phyloP scores from a whole-genome alignment of 2,888 invertebrate genomes.

The Eumerus sabulonum region DNA sequence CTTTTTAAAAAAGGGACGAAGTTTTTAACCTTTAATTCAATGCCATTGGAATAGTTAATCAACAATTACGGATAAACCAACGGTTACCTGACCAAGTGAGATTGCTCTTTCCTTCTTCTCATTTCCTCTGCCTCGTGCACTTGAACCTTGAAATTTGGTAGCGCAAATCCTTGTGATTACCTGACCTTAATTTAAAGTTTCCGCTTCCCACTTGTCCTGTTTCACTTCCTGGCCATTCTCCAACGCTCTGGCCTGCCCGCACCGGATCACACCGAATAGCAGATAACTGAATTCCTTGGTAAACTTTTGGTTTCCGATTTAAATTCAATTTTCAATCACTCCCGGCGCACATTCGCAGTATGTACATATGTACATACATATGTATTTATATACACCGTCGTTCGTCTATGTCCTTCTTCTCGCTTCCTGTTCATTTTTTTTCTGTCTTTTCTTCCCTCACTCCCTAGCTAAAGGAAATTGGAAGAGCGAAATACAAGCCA shows the following conservation, averaged over 20 bases:
- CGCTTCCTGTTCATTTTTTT: too few species aligned
- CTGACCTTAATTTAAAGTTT: constrained; percentile 60
- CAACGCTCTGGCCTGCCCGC: too few species aligned
- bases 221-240: too few species aligned
- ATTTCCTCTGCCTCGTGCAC: constrained; percentile 1
- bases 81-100: too few species aligned
- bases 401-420: too few species aligned
- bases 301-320: constrained; percentile 68
- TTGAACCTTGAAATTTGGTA: constrained; percentile 18
- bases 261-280: constrained; percentile 22
- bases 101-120: neutral
- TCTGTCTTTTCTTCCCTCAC: too few species aligned
- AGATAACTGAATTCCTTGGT: constrained; percentile 61
- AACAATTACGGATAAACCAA: neutral
- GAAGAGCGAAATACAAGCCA: neutral
- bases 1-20: neutral
- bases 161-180: constrained; percentile 30
- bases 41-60: neutral
- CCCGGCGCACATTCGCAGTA: neutral
- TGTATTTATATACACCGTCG: too few species aligned
- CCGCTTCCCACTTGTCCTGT: neutral
- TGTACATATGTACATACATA: constrained; percentile 15
- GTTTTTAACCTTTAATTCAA: constrained; percentile 12
- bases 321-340: constrained; percentile 64
- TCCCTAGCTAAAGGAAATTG: too few species aligned